phyloP scores from a whole-genome alignment of 2,113 vertebrate species.

The Redunca redunca region DNA sequence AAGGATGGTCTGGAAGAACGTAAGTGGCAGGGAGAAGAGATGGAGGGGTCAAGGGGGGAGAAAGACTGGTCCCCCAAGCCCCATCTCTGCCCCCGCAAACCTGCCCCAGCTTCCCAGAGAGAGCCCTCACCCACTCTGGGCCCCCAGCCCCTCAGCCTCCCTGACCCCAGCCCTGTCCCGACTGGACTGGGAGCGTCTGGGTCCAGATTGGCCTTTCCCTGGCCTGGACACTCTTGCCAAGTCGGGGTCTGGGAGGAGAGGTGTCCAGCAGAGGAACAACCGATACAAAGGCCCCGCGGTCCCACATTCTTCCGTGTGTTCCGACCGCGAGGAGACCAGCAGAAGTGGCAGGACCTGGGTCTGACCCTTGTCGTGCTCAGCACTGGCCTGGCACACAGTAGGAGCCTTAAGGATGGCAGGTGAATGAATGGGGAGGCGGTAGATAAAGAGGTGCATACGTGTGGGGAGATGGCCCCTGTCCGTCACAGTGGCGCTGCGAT shows the following conservation, averaged over 20 bases:
- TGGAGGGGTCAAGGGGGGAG: no score
- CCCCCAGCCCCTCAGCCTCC: neutral
- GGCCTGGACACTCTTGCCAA: neutral
- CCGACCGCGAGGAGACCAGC: neutral
- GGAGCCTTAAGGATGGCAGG: neutral
- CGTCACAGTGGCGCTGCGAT: accelerated
- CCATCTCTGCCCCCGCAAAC: neutral
- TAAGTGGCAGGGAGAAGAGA: neutral
- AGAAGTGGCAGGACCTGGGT: neutral
- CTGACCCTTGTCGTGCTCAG: neutral
- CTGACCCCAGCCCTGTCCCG: neutral
- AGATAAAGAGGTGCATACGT: accelerated
- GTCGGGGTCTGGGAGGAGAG: neutral
- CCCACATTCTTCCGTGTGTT: accelerated
- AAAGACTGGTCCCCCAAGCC: neutral
- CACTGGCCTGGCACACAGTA: no score
- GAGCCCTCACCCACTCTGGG: neutral
- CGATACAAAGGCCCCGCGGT: neutral
- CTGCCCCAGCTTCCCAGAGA: no score
- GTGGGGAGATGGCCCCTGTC: accelerated
- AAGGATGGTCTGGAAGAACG: neutral
- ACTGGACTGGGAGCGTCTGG: neutral
- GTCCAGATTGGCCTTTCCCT: neutral
- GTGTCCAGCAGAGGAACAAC: neutral
- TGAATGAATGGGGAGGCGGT: neutral